phyloP scores from a whole-genome alignment of 2,113 vertebrate genomes.

The Himantopus leucocephalus region DNA sequence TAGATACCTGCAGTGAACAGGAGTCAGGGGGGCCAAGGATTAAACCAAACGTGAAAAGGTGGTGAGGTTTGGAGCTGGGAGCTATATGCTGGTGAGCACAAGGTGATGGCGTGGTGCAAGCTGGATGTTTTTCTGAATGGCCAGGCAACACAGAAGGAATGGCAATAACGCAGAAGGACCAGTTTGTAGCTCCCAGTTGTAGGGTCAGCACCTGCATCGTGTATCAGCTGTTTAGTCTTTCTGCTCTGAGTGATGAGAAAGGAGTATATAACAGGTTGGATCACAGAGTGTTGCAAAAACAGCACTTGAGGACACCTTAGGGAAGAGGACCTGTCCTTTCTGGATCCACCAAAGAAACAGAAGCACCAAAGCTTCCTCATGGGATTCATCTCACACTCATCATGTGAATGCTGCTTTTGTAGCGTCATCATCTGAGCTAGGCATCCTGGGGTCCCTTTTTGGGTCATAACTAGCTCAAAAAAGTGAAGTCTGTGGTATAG shows the following conservation, averaged over 20 bases:
- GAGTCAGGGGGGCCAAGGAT: neutral
- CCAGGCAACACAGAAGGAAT: neutral
- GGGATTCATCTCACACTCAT: neutral
- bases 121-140: neutral
- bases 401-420: rapidly evolving
- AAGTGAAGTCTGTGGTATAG: neutral
- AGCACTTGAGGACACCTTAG: neutral
- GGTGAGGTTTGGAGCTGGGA: neutral
- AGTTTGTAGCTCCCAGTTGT: neutral
- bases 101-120: neutral
- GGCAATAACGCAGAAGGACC: neutral
- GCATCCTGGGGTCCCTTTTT: neutral
- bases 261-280: no score
- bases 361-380: neutral
- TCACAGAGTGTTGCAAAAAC: neutral
- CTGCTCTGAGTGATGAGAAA: neutral
- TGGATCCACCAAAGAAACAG: neutral
- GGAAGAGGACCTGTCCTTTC: neutral
- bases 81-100: neutral
- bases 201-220: neutral
- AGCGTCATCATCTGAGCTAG: neutral
- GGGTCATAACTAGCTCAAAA: neutral
- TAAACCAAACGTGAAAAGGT: neutral
- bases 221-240: neutral
- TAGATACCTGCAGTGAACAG: neutral